These are phyloP conservation scores for Pedionomus torquatus DNA, from an alignment of 2,113 vertebrate genomes.

Conservation along the genomic window DNA sequence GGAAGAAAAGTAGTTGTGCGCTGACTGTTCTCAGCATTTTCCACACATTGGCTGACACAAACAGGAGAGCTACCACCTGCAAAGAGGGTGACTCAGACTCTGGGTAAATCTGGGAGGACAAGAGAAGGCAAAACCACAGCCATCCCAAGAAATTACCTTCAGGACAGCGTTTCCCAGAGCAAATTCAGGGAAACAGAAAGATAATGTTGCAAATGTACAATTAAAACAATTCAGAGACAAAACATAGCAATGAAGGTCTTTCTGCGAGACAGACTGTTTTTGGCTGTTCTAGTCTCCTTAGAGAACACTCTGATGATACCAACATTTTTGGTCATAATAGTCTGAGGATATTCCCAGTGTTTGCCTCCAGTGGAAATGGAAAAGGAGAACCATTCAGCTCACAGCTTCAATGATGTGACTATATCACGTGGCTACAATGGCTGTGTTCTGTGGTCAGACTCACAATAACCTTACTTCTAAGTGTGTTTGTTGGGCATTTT, in stretches of 20 bases:
- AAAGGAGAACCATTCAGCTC: neutral
- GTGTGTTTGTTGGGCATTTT: neutral
- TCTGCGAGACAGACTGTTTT: neutral
- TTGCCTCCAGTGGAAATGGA: neutral
- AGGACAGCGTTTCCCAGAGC: neutral
- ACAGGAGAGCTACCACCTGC: neutral
- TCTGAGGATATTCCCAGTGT: neutral
- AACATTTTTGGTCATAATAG: neutral
- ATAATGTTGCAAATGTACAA: neutral
- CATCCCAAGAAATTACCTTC: neutral
- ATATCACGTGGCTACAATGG: neutral
- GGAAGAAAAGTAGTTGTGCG: neutral
- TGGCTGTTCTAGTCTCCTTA: neutral
- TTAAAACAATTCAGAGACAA: neutral
- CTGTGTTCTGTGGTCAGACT: neutral
- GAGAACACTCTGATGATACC: neutral
- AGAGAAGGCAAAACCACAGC: neutral
- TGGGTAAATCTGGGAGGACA: neutral
- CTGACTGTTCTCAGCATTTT: neutral
- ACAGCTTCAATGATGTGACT: neutral
- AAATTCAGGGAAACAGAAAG: neutral
- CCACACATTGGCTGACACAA: neutral
- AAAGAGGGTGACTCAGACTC: neutral
- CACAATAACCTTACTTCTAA: neutral
- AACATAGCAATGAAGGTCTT: neutral